Evolutionary conservation across 2,113 vertebrate species (phyloP).

Genomic region (Sapajus apella): DNA sequence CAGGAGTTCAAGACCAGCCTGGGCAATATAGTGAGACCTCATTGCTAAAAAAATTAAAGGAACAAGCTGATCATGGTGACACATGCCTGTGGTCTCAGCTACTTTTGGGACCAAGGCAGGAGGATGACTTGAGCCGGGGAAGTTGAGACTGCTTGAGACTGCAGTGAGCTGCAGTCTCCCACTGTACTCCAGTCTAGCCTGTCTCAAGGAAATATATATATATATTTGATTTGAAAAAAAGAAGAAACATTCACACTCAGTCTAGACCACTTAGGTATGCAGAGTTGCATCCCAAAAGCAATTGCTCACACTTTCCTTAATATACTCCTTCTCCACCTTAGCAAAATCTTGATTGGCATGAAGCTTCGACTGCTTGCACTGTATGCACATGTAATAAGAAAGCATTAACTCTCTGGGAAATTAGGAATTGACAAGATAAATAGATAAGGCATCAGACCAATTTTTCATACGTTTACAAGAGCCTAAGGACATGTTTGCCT

Average conservation of each 20-base stretch:
- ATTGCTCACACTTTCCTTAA: neutral
- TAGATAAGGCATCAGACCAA: neutral
- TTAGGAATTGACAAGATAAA: conserved; percentile 24
- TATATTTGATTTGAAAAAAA: too few species aligned
- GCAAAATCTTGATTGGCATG: neutral
- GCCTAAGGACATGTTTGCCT: neutral
- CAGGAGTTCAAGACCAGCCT: too few species aligned
- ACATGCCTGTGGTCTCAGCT: too few species aligned
- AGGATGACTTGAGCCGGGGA: too few species aligned
- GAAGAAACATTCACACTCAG: neutral
- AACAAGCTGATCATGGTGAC: too few species aligned
- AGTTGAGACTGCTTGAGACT: too few species aligned
- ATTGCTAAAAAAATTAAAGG: too few species aligned
- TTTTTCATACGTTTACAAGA: neutral
- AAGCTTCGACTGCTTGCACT: neutral
- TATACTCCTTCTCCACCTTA: neutral
- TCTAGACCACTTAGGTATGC: neutral
- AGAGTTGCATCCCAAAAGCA: neutral
- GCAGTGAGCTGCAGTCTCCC: too few species aligned
- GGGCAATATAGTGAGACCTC: too few species aligned
- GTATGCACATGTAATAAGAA: neutral
- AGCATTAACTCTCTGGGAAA: conserved; percentile 7
- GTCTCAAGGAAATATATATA: too few species aligned
- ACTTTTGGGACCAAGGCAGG: too few species aligned
- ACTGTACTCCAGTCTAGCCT: too few species aligned